Percentiles rank a stretch among this genome's conserved stretches.
phyloP scores from a whole-genome alignment of 2,113 vertebrate genomes.

The Apteryx owenii region DNA sequence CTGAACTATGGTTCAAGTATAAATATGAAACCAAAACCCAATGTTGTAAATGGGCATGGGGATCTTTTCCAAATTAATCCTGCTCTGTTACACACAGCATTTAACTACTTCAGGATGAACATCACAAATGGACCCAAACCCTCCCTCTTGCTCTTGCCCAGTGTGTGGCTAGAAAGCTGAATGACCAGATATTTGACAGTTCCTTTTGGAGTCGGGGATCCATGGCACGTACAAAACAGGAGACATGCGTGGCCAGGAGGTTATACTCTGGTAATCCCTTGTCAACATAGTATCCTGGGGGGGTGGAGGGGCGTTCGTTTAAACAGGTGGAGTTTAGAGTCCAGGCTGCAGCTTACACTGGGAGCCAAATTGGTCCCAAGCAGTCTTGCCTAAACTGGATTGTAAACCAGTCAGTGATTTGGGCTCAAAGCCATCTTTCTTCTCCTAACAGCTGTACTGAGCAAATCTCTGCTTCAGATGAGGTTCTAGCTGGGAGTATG shows the following conservation, averaged over 20 bases:
- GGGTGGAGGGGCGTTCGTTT: background rate
- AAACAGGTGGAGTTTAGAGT: accelerated
- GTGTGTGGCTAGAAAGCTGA: background rate
- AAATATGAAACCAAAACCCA: background rate
- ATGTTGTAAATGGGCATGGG: accelerated
- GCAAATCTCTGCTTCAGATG: background rate
- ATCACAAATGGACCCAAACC: accelerated
- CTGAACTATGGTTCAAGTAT: background rate
- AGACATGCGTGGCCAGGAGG: background rate
- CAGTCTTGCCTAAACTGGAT: background rate
- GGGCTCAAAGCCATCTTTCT: background rate
- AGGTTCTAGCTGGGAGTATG: background rate
- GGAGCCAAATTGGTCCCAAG: accelerated
- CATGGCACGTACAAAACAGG: background rate
- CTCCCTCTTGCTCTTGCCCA: background rate
- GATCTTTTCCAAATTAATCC: background rate
- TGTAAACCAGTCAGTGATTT: background rate
- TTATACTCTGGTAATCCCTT: accelerated
- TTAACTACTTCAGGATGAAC: background rate
- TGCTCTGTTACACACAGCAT: background rate
- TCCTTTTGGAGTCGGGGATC: background rate
- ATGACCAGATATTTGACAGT: accelerated
- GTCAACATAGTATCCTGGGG: accelerated
- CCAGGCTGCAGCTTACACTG: background rate
- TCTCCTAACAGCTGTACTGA: background rate